phyloP scores from a whole-genome alignment of 2,797 vertebrate species.

The Stomatorhinus walkeri region DNA sequence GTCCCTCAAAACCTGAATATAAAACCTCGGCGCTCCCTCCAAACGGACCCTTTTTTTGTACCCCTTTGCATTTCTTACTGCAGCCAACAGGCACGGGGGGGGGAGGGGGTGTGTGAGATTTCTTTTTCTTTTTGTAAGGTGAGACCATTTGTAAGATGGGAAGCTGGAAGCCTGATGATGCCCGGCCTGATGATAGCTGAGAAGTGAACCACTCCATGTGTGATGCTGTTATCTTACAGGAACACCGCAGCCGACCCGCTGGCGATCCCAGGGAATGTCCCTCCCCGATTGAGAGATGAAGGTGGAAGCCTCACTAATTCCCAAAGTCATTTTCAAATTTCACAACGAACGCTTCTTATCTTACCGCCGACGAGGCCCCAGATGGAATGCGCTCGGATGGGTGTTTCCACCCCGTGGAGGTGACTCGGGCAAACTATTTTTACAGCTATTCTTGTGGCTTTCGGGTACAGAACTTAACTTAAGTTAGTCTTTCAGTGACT shows the following conservation, averaged over 20 bases:
- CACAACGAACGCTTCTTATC: background rate
- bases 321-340: slow-evolving; percentile 22
- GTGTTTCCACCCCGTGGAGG: background rate
- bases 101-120: background rate
- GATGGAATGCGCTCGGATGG: background rate
- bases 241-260: background rate
- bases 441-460: background rate
- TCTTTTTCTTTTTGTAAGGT: background rate
- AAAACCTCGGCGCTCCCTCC: background rate
- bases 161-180: background rate
- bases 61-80: background rate
- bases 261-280: background rate
- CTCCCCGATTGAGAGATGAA: background rate
- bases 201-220: background rate
- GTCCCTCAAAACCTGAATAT: too few species aligned
- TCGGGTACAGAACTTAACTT: background rate
- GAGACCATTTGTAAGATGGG: background rate
- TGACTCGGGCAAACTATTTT: slow-evolving; percentile 7
- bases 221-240: background rate
- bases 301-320: slow-evolving; percentile 9
- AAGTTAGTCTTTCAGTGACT: slow-evolving; percentile 10
- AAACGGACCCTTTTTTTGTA: background rate
- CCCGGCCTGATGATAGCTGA: background rate
- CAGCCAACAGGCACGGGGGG: background rate
- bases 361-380: background rate